Base-by-base conservation (phyloP, 2,888 invertebrate genomes). In the Hoplodrina ambigua region DNA sequence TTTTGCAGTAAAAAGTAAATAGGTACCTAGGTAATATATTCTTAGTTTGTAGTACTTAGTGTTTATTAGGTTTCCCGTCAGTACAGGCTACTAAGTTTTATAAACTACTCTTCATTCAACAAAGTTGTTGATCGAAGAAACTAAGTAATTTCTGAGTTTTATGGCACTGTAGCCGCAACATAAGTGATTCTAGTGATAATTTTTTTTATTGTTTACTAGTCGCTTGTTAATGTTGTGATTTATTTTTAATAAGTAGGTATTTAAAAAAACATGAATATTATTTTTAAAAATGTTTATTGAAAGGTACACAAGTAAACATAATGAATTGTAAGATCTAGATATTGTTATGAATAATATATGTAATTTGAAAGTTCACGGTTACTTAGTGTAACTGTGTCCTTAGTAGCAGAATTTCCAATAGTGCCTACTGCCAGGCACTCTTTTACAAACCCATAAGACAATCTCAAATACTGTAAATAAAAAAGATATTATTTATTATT, bases 401-500 rank as follows among this genome's bases (percentile, higher is more conserved):
- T 85, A 97, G 95, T 3, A 99, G 99, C 79, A 99, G 94, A 4
- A 97, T 97, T 87, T 97, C 95, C 80, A 98, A 94, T 78, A 99
- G 96, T 1, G 98, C 97, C 63, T 98, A 97, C 87, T 97, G 97
- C 98, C 99, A 99, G 97, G 94, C 87, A 96, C 96, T 4, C 98
- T 98, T 93, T 97, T 97, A 19, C 97, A 97, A 8, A 98, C 96
- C 84, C 96, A 96, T 44, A 98, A 93, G 58, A 99, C 92, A 86
- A 99, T 98, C 94, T 98, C 98, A 91, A 98, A 99, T 56, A 99
- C 98, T 98, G 92, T 30, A 97, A 97, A 77, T 67, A 68, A 63
- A 52, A 70, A 73, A 64, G 46, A 56, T 41, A 66, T 46, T 64
- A 64, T 41, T 20, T 53, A 41, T 13, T 59, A 46, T 74, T 19